phyloP scores from a whole-genome alignment of 2,797 vertebrate genomes.

The Phataginus tetradactyla region DNA sequence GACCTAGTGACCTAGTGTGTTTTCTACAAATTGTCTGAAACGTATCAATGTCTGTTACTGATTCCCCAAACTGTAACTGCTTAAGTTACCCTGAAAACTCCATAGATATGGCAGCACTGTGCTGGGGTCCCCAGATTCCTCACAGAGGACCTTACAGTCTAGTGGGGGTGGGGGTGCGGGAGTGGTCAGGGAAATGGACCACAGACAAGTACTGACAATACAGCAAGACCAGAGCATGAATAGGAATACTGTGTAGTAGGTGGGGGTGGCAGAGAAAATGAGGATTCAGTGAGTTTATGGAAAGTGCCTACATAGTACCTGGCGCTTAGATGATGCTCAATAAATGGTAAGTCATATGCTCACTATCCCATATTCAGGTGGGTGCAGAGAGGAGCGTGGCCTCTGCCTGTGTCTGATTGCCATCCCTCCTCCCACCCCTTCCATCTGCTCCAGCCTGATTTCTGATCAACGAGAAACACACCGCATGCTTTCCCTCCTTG shows the following conservation, averaged over 20 bases:
- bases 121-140: background rate
- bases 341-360: background rate
- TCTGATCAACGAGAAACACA: slow-evolving; percentile 39
- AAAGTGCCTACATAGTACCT: background rate
- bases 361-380: background rate
- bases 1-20: background rate
- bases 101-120: background rate
- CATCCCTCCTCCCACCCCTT: background rate
- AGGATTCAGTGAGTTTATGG: background rate
- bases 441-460: background rate
- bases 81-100: background rate
- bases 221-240: background rate
- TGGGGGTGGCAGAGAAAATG: background rate
- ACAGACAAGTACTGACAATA: background rate
- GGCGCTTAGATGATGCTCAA: background rate
- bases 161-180: no score
- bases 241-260: accelerated
- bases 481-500: background rate
- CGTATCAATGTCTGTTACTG: background rate
- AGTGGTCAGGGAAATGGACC: background rate
- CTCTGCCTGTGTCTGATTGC: background rate
- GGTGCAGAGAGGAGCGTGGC: background rate
- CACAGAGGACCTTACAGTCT: background rate
- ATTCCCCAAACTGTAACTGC: background rate
- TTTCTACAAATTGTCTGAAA: background rate